These are phyloP conservation scores for Typhlomys cinereus DNA, from an alignment of 2,113 vertebrate genomes.

Conservation along the genomic window DNA sequence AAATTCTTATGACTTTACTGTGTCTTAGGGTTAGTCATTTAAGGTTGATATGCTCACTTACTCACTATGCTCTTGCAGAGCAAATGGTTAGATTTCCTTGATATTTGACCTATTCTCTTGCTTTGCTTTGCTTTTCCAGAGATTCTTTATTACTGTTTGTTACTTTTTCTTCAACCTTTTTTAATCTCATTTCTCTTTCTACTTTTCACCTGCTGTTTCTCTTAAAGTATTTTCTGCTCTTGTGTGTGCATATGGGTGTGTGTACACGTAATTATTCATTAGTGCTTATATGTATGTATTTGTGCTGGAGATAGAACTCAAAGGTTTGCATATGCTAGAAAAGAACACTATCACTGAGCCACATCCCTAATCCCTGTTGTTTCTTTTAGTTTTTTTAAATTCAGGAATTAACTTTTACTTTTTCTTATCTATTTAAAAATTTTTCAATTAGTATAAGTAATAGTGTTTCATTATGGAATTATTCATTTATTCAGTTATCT, in stretches of 20 bases:
- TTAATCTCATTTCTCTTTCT: neutral
- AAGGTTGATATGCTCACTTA: neutral
- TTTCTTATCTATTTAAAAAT: too few species aligned
- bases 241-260: neutral
- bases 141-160: neutral
- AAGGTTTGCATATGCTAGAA: neutral
- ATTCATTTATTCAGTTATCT: too few species aligned
- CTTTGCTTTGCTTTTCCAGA: neutral
- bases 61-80: neutral
- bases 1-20: neutral
- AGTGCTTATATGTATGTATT: too few species aligned
- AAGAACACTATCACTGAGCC: neutral
- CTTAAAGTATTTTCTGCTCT: neutral
- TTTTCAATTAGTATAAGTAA: too few species aligned
- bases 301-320: neutral
- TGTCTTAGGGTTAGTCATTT: conserved; percentile 4
- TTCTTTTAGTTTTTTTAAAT: neutral
- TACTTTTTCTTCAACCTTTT: neutral
- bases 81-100: neutral
- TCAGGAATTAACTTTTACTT: neutral
- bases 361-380: neutral
- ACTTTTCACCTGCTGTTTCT: neutral
- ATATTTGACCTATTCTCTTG: neutral
- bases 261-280: too few species aligned
- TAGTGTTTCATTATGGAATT: too few species aligned